Conservation (phyloP, 2,888 invertebrate species). For the Nymphalis urticae region DNA sequence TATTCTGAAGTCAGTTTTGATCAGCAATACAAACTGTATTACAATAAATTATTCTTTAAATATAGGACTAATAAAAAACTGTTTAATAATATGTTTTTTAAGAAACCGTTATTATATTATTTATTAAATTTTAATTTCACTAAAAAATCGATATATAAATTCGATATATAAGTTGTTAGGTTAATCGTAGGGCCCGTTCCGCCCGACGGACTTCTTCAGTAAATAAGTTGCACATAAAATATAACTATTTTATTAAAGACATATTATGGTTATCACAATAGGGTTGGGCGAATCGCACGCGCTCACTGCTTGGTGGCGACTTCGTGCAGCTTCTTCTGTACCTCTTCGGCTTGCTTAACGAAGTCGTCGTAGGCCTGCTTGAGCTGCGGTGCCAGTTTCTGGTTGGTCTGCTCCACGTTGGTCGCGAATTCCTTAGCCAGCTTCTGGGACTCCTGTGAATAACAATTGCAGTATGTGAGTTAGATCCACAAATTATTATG, state of each 20-base stretch:
- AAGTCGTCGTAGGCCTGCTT: slow-evolving; percentile 70
- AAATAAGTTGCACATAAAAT: not conserved
- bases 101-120: too few relatives aligned
- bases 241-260: slow-evolving; percentile 23
- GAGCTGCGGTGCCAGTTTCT: slow-evolving; percentile 68
- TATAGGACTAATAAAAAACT: too few relatives aligned
- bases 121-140: too few relatives aligned
- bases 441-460: slow-evolving; percentile 61
- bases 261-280: slow-evolving; percentile 24
- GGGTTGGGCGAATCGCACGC: slow-evolving; percentile 3
- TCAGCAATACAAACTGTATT: too few relatives aligned
- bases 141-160: not conserved
- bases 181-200: not conserved
- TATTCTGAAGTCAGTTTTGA: too few relatives aligned
- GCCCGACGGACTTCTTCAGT: not conserved
- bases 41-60: too few relatives aligned
- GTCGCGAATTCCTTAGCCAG: slow-evolving; percentile 62
- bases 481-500: too few relatives aligned
- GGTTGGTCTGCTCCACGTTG: slow-evolving; percentile 63
- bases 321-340: slow-evolving; percentile 70
- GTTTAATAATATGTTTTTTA: too few relatives aligned
- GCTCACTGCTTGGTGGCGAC: slow-evolving; percentile 65
- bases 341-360: slow-evolving; percentile 58
- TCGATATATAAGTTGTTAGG: not conserved
- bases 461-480: not conserved